phyloP scores from a whole-genome alignment of 64 coral and sea anemone species.

The Dendronephthya gigantea region DNA sequence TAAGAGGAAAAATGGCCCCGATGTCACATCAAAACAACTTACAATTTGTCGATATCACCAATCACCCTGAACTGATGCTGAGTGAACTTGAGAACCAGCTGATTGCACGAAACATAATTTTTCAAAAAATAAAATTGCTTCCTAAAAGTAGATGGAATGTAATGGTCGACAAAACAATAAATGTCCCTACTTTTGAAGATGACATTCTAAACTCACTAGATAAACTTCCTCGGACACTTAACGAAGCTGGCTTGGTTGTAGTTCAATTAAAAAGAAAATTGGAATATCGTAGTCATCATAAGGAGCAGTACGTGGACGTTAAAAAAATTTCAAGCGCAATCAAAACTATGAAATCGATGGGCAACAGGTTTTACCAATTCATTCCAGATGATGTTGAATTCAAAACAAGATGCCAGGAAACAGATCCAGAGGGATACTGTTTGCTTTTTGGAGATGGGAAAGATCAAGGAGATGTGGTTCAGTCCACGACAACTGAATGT shows the following conservation, averaged over 20 bases:
- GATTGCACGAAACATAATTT: not conserved
- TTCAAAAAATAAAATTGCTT: not conserved
- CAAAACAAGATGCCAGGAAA: too few species aligned
- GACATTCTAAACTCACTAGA: not conserved
- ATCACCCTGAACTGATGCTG: not conserved
- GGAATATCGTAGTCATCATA: not conserved
- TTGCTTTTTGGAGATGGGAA: not conserved
- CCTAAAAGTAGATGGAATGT: not conserved
- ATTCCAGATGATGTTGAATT: not conserved
- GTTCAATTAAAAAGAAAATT: not conserved
- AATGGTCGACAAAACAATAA: not conserved
- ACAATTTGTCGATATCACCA: not conserved
- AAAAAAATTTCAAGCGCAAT: not conserved
- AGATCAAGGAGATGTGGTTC: not conserved
- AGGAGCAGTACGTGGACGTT: not conserved
- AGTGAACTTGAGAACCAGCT: not conserved
- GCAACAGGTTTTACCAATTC: not conserved
- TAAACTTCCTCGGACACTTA: not conserved
- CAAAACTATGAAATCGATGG: not conserved
- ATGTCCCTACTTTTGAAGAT: not conserved
- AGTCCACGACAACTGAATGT: not conserved
- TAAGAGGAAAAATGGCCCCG: too few species aligned
- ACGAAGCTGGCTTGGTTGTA: not conserved
- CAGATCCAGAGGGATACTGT: too few species aligned
- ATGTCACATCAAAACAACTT: too few species aligned